Conservation (phyloP, 53 echinoderm and acorn worm species). For the Apostichopus leukothele region DNA sequence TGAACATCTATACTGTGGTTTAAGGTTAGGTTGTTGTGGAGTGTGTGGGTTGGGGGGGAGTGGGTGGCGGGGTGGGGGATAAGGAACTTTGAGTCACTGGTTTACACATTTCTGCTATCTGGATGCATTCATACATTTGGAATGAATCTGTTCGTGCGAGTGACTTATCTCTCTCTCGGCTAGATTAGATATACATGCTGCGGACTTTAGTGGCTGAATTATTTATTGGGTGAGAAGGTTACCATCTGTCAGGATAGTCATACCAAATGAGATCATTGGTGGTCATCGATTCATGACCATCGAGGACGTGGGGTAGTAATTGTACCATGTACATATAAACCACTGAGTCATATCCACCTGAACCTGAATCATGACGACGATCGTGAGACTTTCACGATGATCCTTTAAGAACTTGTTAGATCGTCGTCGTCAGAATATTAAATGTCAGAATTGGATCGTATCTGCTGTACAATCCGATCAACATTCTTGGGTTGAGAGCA, state of each 20-base stretch:
- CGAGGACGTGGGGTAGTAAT: not conserved
- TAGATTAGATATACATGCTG: not conserved
- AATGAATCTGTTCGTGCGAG: not conserved
- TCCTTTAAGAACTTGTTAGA: no score
- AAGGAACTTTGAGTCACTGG: not conserved
- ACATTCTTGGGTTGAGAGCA: no score
- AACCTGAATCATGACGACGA: no score
- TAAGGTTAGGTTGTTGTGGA: no score
- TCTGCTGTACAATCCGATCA: no score
- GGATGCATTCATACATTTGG: not conserved
- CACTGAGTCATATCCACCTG: no score
- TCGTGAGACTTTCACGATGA: no score
- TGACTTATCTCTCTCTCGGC: not conserved
- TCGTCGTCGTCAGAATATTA: no score
- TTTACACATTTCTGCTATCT: not conserved
- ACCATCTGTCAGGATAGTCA: slow-evolving; percentile 28
- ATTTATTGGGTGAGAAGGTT: slow-evolving; percentile 27
- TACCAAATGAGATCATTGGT: not conserved
- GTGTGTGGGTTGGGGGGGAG: no score
- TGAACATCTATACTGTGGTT: no score
- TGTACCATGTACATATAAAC: no score
- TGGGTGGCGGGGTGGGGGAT: not conserved
- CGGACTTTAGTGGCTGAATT: slow-evolving; percentile 11
- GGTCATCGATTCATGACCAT: slow-evolving; percentile 20
- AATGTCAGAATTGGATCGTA: no score